These are phyloP conservation scores for Tiphia femorata DNA, from an alignment of 2,888 invertebrate species.

Conservation along the genomic window DNA sequence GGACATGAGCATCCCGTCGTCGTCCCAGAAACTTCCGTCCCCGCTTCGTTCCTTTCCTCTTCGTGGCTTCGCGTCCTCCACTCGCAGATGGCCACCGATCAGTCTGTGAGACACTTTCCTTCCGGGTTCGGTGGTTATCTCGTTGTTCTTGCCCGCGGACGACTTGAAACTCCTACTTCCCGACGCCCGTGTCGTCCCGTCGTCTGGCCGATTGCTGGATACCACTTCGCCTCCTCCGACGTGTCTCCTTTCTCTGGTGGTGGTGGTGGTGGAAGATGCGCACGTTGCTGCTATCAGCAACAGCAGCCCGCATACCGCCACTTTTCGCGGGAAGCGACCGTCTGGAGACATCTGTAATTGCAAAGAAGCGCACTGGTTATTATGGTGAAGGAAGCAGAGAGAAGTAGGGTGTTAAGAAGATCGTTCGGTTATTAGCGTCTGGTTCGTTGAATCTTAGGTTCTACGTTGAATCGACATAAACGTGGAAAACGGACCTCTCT, in stretches of 20 bases:
- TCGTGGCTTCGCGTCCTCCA: constrained; percentile 29
- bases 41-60: constrained; percentile 43
- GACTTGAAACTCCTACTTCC: constrained; percentile 21
- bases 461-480: no score
- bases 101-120: constrained; percentile 68
- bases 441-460: no score
- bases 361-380: no score
- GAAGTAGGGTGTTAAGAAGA: no score
- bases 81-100: constrained; percentile 77
- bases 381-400: no score
- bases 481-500: no score
- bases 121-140: constrained; percentile 40
- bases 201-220: constrained; percentile 41
- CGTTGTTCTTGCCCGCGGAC: constrained; percentile 40
- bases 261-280: constrained; percentile 16
- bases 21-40: constrained; percentile 60
- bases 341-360: no score
- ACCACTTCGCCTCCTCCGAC: constrained; percentile 32
- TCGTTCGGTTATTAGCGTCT: no score
- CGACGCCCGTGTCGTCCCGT: constrained; percentile 11
- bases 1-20: constrained; percentile 78
- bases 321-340: no score
- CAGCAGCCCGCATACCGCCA: not conserved
- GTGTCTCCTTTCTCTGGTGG: constrained; percentile 36
- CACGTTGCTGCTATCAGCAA: not conserved